Conservation (phyloP, 2,797 vertebrate species). For the Micromesistius poutassou region DNA sequence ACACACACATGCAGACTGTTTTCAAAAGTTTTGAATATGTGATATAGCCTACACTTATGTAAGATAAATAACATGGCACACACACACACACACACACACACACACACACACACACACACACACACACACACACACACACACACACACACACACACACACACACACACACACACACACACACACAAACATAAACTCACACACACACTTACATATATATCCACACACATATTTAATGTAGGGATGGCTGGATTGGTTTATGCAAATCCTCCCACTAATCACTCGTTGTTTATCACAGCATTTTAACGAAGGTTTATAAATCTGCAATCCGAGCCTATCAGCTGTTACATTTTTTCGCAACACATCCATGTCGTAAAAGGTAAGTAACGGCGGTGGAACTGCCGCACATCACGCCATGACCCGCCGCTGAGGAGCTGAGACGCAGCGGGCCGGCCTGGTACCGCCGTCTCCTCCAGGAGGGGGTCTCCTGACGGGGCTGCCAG, state of each 20-base stretch:
- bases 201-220: conserved; percentile 3
- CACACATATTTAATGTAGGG: not conserved
- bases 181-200: not conserved
- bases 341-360: not conserved
- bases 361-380: not conserved
- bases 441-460: conserved; percentile 8
- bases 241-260: not conserved
- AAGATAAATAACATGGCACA: not conserved
- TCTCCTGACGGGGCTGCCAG: conserved; percentile 30
- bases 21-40: not conserved
- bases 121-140: too few relatives aligned
- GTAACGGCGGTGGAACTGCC: not conserved
- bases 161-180: not conserved
- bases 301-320: not conserved
- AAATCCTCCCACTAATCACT: not conserved
- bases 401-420: not conserved
- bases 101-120: too few relatives aligned
- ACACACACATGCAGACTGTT: too few relatives aligned
- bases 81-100: not conserved
- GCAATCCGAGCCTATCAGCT: not conserved
- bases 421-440: not conserved
- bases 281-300: not conserved
- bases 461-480: not conserved
- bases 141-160: too few relatives aligned
- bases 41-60: not conserved